phyloP scores from a whole-genome alignment of 2,888 invertebrate genomes.

The Deroplatys truncata region DNA sequence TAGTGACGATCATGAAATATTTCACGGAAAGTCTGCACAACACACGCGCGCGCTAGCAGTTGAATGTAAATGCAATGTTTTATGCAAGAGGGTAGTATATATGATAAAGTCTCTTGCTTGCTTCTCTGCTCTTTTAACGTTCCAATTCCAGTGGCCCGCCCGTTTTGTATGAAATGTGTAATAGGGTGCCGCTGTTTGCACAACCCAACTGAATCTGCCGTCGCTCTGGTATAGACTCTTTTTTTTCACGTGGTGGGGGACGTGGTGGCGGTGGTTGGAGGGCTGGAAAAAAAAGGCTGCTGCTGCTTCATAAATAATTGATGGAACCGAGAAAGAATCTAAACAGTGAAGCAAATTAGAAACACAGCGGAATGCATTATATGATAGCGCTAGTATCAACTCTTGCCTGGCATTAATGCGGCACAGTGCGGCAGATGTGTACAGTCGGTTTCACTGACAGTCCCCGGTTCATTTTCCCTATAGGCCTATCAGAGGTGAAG shows the following conservation, averaged over 20 bases:
- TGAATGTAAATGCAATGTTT: conserved; percentile 18
- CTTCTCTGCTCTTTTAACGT: conserved; percentile 18
- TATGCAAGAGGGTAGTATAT: conserved; percentile 18
- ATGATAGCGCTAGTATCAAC: conserved; percentile 24
- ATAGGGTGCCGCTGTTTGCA: conserved; percentile 22
- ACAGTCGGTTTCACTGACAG: not conserved
- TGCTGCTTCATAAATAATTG: conserved; percentile 18
- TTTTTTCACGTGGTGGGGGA: not conserved
- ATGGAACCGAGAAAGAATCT: conserved; percentile 24
- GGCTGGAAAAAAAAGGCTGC: not conserved
- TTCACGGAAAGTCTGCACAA: not conserved
- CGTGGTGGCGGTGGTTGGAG: not conserved
- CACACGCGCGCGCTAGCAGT: conserved; percentile 4
- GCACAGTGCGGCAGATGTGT: not conserved
- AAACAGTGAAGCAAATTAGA: conserved; percentile 30
- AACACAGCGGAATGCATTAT: conserved; percentile 20
- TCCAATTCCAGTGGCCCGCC: not conserved
- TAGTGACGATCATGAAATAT: not conserved
- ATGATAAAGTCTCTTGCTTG: not conserved
- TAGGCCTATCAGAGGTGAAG: not conserved
- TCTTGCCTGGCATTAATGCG: not conserved
- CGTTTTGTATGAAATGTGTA: conserved; percentile 24
- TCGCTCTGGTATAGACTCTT: not conserved
- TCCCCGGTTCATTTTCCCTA: not conserved
- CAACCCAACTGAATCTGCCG: not conserved